A percentile compares a stretch with the other conserved stretches of the same genome.
These are phyloP conservation scores for Chlorocebus sabaeus DNA, from an alignment of 2,113 vertebrate species.

Conservation along the genomic window DNA sequence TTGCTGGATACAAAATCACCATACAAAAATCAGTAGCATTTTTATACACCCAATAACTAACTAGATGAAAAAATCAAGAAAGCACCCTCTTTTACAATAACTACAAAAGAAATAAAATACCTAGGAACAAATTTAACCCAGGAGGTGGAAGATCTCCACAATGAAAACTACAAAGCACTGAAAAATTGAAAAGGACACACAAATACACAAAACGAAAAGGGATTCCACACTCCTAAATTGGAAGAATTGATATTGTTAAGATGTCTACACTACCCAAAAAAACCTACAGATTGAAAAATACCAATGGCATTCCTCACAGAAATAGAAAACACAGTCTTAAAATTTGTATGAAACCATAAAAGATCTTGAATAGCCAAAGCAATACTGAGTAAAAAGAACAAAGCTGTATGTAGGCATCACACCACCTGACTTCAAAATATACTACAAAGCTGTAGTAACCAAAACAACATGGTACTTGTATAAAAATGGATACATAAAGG, in stretches of 20 bases:
- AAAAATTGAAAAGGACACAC: neutral
- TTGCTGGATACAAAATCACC: neutral
- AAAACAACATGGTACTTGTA: too few relatives aligned
- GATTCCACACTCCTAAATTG: too few relatives aligned
- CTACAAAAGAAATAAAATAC: neutral
- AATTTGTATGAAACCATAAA: too few relatives aligned
- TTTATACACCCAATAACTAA: too few relatives aligned
- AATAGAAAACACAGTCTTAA: neutral
- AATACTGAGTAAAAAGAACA: too few relatives aligned
- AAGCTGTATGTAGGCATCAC: too few relatives aligned
- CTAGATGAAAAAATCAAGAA: neutral
- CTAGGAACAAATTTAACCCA: neutral
- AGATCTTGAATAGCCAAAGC: too few relatives aligned
- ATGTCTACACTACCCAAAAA: neutral
- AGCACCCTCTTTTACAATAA: neutral
- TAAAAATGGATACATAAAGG: too few relatives aligned
- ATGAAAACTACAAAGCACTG: neutral
- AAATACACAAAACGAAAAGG: too few relatives aligned
- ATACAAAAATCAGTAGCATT: neutral
- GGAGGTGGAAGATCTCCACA: neutral
- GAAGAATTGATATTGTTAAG: neutral
- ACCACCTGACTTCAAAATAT: too few relatives aligned
- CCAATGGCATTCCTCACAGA: neutral
- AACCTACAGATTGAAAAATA: neutral
- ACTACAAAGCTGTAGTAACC: too few relatives aligned